phyloP scores from a whole-genome alignment of 2,797 vertebrate species.

The Chromobotia macracanthus region DNA sequence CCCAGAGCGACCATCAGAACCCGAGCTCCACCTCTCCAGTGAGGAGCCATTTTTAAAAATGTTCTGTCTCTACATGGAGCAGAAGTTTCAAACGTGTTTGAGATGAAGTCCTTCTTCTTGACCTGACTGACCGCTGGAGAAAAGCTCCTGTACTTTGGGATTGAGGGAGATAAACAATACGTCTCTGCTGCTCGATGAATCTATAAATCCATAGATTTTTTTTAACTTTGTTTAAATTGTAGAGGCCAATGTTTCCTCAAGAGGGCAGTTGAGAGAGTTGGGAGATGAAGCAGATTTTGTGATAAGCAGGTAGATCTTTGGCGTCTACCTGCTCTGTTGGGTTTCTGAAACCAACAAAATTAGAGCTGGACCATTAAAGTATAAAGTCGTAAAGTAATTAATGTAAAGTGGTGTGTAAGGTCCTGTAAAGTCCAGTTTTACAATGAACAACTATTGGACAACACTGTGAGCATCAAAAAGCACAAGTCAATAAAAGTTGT shows the following conservation, averaged over 20 bases:
- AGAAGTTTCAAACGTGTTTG: conserved; percentile 50
- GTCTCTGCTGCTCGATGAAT: conserved; percentile 5
- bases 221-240: conserved; percentile 24
- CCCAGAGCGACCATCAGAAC: conserved; percentile 65
- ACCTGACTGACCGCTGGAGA: background rate
- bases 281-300: background rate
- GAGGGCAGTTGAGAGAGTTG: conserved; percentile 24
- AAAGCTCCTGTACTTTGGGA: conserved; percentile 22
- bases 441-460: background rate
- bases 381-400: no score
- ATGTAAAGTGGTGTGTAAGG: no score
- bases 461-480: background rate
- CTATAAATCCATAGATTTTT: conserved; percentile 41
- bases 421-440: background rate
- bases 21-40: conserved; percentile 65
- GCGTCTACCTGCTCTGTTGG: background rate
- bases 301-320: background rate
- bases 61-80: conserved; percentile 69
- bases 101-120: conserved; percentile 30
- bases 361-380: background rate
- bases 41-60: conserved; percentile 70
- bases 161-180: background rate
- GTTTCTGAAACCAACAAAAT: background rate
- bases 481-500: background rate
- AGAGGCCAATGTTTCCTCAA: conserved; percentile 22